Evolutionary conservation across 2,888 invertebrate genomes (phyloP), one percentile per base, ranked within the genome.

Genomic region (Carcina quercana): DNA sequence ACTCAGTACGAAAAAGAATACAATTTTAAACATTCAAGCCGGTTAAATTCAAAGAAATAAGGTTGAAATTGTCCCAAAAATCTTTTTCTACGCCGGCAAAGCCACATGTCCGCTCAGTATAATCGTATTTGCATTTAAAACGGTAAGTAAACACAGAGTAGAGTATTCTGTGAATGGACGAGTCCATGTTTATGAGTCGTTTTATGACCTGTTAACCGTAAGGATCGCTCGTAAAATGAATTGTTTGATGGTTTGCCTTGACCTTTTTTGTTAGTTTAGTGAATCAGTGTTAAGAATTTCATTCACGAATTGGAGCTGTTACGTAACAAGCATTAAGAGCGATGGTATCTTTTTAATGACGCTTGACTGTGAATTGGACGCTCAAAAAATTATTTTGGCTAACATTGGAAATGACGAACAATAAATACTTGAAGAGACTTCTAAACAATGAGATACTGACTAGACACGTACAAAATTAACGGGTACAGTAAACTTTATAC

Each of bases 201-300:
- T 79, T 82, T 80, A 83, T 70, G 82, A 78, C 62, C 72, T 80
- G 76, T 74, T 75, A 78, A 79, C 65, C 63, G 69, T 71, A 73
- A 76, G 72, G 71, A 73, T 71, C 67, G 73, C 63, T 79, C 75
- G 72, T 80, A 71, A 79, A 80, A 66, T 68, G 60, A 74, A 75
- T 72, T 68, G 65, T 65, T 65, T 65, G 56, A 67, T 63, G 62
- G 64, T 59, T 47, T 48, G 49, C 50, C 48, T 56, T 46, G 43
- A 46, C 46, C 42, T 42, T 50, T 55, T 56, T 55, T 56, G 58
- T 51, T 44, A 48, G 44, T 56, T 50, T 52, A 50, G 45, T 48
- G 46, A 43, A 46, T 50, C 34, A 39, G 45, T 38, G 35, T 48
- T 25, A 28, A 36, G 36, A 32, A 34, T 47, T 59, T 53, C 43